Evolutionary conservation across 1,140 invertebrate species (phyloP), one percentile per base, ranked within the genome.

Genomic region (Bombus polaris): DNA sequence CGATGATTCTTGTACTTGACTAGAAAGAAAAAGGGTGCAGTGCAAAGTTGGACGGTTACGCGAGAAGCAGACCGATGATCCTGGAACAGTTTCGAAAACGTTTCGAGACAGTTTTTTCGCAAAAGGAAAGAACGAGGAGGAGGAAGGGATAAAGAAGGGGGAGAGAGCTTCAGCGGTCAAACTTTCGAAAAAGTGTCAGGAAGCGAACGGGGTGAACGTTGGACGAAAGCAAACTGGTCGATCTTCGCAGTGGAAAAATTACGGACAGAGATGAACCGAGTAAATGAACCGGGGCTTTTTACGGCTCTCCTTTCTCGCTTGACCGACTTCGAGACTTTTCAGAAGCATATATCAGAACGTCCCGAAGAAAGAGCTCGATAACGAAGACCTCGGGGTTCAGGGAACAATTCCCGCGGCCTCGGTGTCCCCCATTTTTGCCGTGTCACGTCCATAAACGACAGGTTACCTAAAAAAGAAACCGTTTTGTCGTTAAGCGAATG

Each of bases 251-350:
- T 71, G 80, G 81, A 75, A 82, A 82, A 82, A 82, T 82, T 82
- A 82, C 81, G 81, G 72, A 47, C 71, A 32, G 44, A 70, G 79
- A 81, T 59, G 79, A 72, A 77, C 65, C 44, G 80, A 81, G 75
- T 65, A 88, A 88, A 88, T 77, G 87, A 88, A 88, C 81, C 75
- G 65, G 73, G 81, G 47, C 81, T 88, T 88, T 77, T 88, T 88
- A 81, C 83, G 87, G 39, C 76, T 65, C 79, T 44, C 68, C 59
- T 78, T 81, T 88, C 87, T 73, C 44, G 39, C 86, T 44, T 88
- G 87, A 83, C 80, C 59, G 80, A 82, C 81, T 82, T 82, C 57
- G 81, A 47, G 81, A 75, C 81, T 82, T 65, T 82, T 82, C 81
- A 44, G 71, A 39, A 75, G 81, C 81, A 82, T 66, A 75, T 75